phyloP scores from a whole-genome alignment of 2,113 vertebrate genomes.

The Xiphias gladius region DNA sequence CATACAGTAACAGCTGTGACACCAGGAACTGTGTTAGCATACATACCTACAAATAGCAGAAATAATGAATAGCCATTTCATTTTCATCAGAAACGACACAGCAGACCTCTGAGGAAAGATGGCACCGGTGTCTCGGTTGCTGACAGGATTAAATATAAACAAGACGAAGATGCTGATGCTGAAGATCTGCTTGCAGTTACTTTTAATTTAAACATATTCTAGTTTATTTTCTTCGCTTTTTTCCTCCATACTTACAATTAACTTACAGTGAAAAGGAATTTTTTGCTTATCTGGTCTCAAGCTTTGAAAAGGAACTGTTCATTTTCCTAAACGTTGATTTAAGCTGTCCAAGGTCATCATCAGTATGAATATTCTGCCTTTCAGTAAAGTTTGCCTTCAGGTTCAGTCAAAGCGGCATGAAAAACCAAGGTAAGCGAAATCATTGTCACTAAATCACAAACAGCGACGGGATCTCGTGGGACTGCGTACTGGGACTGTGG shows the following conservation, averaged over 20 bases:
- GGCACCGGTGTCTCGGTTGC: too few relatives aligned
- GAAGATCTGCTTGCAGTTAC: neutral
- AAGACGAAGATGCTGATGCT: neutral
- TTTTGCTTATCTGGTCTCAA: neutral
- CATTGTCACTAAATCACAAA: constrained; percentile 15
- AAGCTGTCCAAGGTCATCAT: neutral
- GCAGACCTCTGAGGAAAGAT: too few relatives aligned
- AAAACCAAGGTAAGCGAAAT: constrained; percentile 1
- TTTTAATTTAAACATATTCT: neutral
- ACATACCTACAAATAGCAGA: neutral
- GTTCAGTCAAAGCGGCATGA: constrained; percentile 11
- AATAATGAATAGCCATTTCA: neutral
- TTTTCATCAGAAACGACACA: neutral
- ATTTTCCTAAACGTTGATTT: neutral
- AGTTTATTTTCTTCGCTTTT: neutral
- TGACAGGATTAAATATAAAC: too few relatives aligned
- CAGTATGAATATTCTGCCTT: neutral
- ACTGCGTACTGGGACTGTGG: too few relatives aligned
- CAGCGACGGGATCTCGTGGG: too few relatives aligned
- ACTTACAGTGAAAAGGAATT: neutral
- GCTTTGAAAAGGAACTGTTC: too few relatives aligned
- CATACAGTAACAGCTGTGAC: too few relatives aligned
- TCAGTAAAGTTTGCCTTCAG: neutral
- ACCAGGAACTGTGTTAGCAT: neutral
- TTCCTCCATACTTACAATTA: too few relatives aligned